Evolutionary conservation across 2,888 invertebrate genomes (phyloP).

Genomic region (Patella depressa): DNA sequence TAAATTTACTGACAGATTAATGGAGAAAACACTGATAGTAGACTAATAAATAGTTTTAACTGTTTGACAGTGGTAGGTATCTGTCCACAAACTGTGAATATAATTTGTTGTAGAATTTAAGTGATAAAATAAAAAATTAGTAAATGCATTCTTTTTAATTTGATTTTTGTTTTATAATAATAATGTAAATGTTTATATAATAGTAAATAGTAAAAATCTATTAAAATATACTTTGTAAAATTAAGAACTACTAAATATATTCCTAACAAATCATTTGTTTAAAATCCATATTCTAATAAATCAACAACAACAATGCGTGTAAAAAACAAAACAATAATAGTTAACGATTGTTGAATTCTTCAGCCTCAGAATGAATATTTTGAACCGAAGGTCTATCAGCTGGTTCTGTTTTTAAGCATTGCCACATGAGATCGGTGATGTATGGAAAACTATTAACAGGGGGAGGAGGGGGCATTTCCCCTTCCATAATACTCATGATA

Average conservation of each 20-base stretch:
- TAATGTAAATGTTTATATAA: too few species aligned
- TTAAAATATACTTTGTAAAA: background rate
- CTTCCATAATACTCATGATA: constrained; percentile 44
- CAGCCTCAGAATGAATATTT: constrained; percentile 20
- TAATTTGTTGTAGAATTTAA: too few species aligned
- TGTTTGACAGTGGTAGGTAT: too few species aligned
- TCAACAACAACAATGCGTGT: background rate
- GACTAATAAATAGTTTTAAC: too few species aligned
- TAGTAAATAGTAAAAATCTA: background rate
- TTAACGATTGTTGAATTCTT: background rate
- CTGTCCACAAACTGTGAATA: too few species aligned
- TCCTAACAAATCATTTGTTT: too few species aligned
- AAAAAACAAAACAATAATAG: background rate
- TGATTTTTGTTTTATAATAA: too few species aligned
- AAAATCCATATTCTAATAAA: background rate
- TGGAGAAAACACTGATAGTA: too few species aligned
- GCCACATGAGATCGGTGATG: constrained; percentile 30
- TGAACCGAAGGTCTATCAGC: constrained; percentile 35
- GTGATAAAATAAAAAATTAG: too few species aligned
- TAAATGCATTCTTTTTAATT: too few species aligned
- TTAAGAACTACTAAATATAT: background rate
- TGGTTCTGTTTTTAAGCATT: constrained; percentile 37
- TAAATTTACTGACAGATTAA: too few species aligned
- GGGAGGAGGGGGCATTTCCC: constrained; percentile 37
- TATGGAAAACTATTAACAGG: constrained; percentile 24